Evolutionary conservation across 2,888 invertebrate species (phyloP), one percentile per base, ranked within the genome.

Genomic region (Melanotus villosus): DNA sequence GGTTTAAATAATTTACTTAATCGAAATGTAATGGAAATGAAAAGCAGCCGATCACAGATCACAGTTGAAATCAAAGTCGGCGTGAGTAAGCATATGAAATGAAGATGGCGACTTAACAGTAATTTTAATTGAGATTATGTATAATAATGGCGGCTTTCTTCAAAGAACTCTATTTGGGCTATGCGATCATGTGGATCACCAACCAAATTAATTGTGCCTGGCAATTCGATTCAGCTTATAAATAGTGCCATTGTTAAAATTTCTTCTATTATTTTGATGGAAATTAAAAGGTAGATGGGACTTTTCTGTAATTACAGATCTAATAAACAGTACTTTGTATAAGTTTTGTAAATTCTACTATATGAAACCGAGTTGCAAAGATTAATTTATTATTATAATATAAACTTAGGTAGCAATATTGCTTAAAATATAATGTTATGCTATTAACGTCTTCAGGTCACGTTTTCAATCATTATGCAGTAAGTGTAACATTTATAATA

Each of bases 91-190:
- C 74, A 71, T 65, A 41, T 52, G 41, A 60, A 68, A 67, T 67
- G 60, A 72, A 73, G 69, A 73, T 73, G 72, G 72, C 65, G 62
- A 67, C 62, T 59, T 58, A 16, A 43, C 41, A 71, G 62, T 65
- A 68, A 72, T 71, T 74, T 74, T 74, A 74, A 74, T 74, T 74
- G 73, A 67, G 65, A 56, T 68, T 70, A 67, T 58, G 47, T 65
- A 62, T 58, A 67, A 74, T 71, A 74, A 72, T 67, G 73, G 67
- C 67, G 70, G 67, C 62, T 43, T 56, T 14, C 56, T 56, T 66
- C 47, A 70, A 66, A 60, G 65, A 62, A 56, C 45, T 70, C 59
- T 60, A 38, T 70, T 66, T 66, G 43, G 59, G 45, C 60, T 62
- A 56, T 54, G 47, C 62, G 67, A 36, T 62, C 67, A 56, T 60